Evolutionary conservation across 2,797 vertebrate genomes (phyloP).

Genomic region (Micrastur ruficollis): DNA sequence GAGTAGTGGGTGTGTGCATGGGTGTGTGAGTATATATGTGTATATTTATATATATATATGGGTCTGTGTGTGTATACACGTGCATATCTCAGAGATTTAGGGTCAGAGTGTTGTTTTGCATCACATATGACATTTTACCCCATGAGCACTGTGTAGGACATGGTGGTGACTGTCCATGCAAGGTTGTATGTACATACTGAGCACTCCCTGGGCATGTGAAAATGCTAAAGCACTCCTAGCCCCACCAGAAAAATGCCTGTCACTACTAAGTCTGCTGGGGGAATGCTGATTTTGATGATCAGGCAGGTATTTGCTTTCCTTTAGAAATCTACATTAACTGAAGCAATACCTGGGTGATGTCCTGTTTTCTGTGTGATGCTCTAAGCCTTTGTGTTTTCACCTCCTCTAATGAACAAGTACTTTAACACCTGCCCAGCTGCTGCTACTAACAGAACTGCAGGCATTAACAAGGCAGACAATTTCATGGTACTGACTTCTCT

Average conservation of each 20-base stretch:
- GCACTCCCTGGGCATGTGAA: not conserved
- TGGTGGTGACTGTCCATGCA: accelerated
- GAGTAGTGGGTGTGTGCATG: not conserved
- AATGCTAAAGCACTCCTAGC: not conserved
- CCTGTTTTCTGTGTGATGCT: not conserved
- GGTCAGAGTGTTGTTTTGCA: not conserved
- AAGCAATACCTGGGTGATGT: not conserved
- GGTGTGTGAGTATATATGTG: not conserved
- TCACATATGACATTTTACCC: not conserved
- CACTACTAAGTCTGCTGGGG: not conserved
- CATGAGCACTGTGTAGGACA: not conserved
- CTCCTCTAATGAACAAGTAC: not conserved
- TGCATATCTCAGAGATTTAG: not conserved
- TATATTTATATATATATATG: not conserved
- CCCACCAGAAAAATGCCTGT: not conserved
- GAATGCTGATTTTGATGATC: not conserved
- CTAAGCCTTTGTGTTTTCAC: not conserved
- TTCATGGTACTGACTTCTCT: not conserved
- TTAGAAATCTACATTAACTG: not conserved
- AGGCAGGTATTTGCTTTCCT: not conserved
- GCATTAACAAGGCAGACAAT: not conserved
- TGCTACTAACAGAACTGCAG: not conserved
- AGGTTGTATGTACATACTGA: accelerated
- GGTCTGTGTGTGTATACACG: not conserved
- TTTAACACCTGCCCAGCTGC: not conserved